These are phyloP conservation scores for Litoditis marina DNA, from an alignment of 2,888 invertebrate species.

Conservation along the genomic window DNA sequence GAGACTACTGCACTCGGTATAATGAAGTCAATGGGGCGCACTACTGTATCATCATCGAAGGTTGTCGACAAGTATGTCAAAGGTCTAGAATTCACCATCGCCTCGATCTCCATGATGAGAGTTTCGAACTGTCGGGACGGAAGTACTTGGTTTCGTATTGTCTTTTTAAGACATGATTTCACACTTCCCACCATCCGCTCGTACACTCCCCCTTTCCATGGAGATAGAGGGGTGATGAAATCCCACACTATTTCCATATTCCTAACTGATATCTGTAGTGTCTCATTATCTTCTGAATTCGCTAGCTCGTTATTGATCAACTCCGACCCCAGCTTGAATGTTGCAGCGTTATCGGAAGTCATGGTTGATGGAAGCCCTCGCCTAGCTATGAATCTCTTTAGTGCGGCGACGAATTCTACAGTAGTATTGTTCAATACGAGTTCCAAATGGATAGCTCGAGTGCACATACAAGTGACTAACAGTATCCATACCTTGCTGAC, in stretches of 20 bases:
- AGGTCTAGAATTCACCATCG: conserved; percentile 15
- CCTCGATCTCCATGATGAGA: conserved; percentile 2
- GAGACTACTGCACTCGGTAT: too few relatives aligned
- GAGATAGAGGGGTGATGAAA: conserved; percentile 9
- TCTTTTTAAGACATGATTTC: conserved; percentile 8
- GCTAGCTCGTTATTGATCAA: too few relatives aligned
- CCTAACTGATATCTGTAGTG: too few relatives aligned
- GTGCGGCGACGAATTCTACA: conserved; percentile 51
- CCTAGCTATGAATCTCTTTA: conserved; percentile 60
- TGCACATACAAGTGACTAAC: conserved; percentile 63
- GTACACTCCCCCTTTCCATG: conserved; percentile 19
- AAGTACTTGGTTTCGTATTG: too few relatives aligned
- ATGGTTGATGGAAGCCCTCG: conserved; percentile 55
- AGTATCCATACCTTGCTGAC: conserved; percentile 26
- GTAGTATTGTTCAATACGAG: conserved; percentile 54
- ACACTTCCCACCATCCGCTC: conserved; percentile 14
- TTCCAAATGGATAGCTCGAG: conserved; percentile 63
- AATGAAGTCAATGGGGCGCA: conserved; percentile 12
- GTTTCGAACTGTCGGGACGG: too few relatives aligned
- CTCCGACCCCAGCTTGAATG: conserved; percentile 62
- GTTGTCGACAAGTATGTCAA: conserved; percentile 6
- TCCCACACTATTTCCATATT: conserved; percentile 15
- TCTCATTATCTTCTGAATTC: too few relatives aligned
- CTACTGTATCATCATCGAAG: background rate
- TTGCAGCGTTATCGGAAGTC: conserved; percentile 62